These are phyloP conservation scores for Agonopterix subpropinquella DNA, from an alignment of 2,888 invertebrate species.

Conservation along the genomic window DNA sequence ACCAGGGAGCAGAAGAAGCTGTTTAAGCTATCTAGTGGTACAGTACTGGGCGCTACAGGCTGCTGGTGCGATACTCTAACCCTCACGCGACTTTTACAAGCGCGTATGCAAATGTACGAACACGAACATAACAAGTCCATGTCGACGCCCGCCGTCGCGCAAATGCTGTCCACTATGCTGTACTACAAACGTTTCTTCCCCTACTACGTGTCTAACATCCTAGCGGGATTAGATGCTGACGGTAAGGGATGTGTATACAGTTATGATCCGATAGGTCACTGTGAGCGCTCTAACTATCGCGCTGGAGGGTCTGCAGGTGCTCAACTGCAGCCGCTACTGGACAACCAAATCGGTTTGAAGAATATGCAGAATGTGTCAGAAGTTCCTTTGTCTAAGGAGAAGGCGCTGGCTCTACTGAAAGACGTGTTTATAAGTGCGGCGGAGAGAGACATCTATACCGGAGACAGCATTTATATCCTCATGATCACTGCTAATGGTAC, in stretches of 20 bases:
- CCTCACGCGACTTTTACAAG: conserved; percentile 87
- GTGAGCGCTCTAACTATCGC: conserved; percentile 87
- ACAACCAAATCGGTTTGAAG: conserved; percentile 95
- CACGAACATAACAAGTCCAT: conserved; percentile 96
- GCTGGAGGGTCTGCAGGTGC: conserved; percentile 95
- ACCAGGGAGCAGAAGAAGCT: conserved; percentile 92
- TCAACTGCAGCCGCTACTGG: conserved; percentile 94
- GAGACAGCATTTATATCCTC: conserved; percentile 91
- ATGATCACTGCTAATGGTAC: conserved; percentile 93
- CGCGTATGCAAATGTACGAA: conserved; percentile 95
- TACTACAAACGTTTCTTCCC: conserved; percentile 99
- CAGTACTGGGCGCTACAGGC: conserved; percentile 95
- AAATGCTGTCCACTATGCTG: conserved; percentile 96
- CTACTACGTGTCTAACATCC: conserved; percentile 95
- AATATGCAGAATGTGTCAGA: conserved; percentile 85
- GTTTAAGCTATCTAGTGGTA: conserved; percentile 86
- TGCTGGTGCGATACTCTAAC: conserved; percentile 99
- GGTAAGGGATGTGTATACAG: conserved; percentile 97
- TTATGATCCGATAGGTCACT: conserved; percentile 98
- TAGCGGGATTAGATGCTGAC: conserved; percentile 94
- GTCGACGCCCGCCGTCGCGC: conserved; percentile 94
- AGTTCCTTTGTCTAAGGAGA: conserved; percentile 82
- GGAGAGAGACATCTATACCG: conserved; percentile 98
- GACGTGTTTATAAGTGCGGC: conserved; percentile 99
- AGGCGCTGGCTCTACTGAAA: conserved; percentile 89